These are phyloP conservation scores for Drosophila glabriapex DNA, from an alignment of 2,888 invertebrate genomes.

Conservation along the genomic window DNA sequence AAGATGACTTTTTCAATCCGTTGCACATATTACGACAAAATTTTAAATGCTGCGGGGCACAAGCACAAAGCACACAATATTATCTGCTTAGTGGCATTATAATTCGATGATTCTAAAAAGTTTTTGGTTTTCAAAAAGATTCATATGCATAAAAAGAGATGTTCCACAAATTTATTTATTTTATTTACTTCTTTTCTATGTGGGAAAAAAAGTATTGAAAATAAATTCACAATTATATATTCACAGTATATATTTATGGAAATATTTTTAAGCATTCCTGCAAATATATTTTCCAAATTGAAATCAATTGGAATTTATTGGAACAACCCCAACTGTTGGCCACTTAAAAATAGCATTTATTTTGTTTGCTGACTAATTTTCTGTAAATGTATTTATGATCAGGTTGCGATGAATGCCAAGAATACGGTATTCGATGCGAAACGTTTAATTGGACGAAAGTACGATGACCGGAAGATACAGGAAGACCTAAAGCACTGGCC, in stretches of 20 bases:
- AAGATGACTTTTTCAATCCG: not conserved
- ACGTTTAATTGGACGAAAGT: constrained; percentile 92
- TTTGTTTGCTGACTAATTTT: constrained; percentile 28
- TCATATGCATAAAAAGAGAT: not conserved
- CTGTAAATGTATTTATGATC: constrained; percentile 14
- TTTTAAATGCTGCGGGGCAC: not conserved
- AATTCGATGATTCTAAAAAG: not conserved
- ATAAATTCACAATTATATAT: not conserved
- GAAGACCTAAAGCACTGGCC: constrained; percentile 95
- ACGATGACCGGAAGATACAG: constrained; percentile 91
- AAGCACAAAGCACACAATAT: not conserved
- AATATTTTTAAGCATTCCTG: not conserved
- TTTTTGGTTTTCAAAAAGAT: not conserved
- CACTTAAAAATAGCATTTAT: constrained; percentile 37
- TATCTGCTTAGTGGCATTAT: not conserved
- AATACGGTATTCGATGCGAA: constrained; percentile 94
- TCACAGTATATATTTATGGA: not conserved
- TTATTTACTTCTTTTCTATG: not conserved
- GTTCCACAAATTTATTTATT: not conserved
- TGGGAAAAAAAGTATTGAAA: too few species aligned
- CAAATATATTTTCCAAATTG: not conserved
- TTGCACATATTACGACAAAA: not conserved
- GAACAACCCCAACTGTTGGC: constrained; percentile 16
- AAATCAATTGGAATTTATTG: not conserved
- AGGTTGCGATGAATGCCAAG: constrained; percentile 92